Base-by-base conservation (phyloP, 2,797 vertebrate species). In the Danio albolineatus region DNA sequence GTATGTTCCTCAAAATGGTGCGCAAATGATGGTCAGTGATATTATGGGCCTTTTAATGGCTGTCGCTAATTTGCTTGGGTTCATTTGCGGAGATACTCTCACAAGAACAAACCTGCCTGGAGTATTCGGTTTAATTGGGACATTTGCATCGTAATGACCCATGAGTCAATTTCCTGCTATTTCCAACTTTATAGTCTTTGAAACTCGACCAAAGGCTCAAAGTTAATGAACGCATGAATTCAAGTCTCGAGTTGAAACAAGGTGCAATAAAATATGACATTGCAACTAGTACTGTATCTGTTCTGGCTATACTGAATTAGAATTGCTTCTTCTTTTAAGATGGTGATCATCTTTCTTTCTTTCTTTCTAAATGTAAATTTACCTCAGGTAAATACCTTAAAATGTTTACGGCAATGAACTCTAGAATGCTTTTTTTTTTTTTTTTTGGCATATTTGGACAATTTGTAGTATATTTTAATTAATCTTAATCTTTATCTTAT, bases 11-110 rank as follows among this genome's bases (percentile, higher is more conserved):
- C 38, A 36, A 19, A 62, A 51, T 44, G n/a, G 2, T 49, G 10
- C 10, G 36, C 5, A 53, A 81, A 78, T 62, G 28, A 69, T 71
- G 13, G 43, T 61, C 59, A 65, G 44, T 38, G 44, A 17, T 13
- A 43, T 54, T 19, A 61, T 39, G 51, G 14, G 56, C 36, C 54
- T 28, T 71, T 73, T 73, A 77, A 75, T 78, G 65, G 53, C 28
- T 49, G 19, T 13, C 38, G 36, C 41, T 84, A 78, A 81, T 81
- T 78, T 84, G 36, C 64, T 59, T 59, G 54, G 64, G 62, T 65
- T 70, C 69, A 77, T 80, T 83, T 67, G 41, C 44, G 64, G 53
- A 56, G 51, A 38, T 60, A 67, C 53, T 64, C 21, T 53, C 48
- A 59, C 14, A 59, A 64, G 64, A 67, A 72, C 53, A 76, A 76